Conservation (phyloP, 2,888 invertebrate genomes). For the Amphipoea lucens region DNA sequence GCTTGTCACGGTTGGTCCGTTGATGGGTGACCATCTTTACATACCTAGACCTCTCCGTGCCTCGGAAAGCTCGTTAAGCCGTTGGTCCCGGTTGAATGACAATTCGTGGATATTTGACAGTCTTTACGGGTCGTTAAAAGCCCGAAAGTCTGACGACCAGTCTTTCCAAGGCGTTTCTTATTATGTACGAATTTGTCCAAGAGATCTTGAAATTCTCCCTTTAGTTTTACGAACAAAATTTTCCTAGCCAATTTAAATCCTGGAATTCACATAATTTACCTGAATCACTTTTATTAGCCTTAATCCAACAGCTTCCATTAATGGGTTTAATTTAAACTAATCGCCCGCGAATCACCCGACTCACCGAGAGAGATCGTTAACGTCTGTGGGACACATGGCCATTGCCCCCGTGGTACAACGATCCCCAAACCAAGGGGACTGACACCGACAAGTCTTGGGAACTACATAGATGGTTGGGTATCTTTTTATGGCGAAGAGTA, state of each 20-base stretch:
- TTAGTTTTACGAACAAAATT: not conserved
- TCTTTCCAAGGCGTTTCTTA: not conserved
- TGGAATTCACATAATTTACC: slow-evolving; percentile 6
- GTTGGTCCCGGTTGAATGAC: too few species aligned
- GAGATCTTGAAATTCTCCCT: not conserved
- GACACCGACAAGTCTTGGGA: slow-evolving; percentile 36
- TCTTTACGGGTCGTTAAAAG: not conserved
- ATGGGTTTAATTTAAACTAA: slow-evolving; percentile 38
- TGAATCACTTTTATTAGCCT: slow-evolving; percentile 1
- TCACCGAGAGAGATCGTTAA: slow-evolving; percentile 48
- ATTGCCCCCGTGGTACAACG: slow-evolving; percentile 63
- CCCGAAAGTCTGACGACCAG: not conserved
- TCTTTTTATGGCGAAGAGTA: slow-evolving; percentile 27
- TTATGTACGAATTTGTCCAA: not conserved
- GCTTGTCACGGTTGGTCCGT: not conserved
- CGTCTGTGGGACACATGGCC: slow-evolving; percentile 61
- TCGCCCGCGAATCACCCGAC: slow-evolving; percentile 24
- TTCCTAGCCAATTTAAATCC: not conserved
- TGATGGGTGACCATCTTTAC: not conserved
- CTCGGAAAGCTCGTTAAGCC: too few species aligned
- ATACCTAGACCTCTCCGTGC: too few species aligned
- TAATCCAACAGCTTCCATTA: slow-evolving; percentile 13
- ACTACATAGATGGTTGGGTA: slow-evolving; percentile 27
- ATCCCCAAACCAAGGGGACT: slow-evolving; percentile 49
- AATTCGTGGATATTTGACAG: too few species aligned